Evolutionary conservation across 2,888 invertebrate genomes (phyloP).

Genomic region (Harpagoxenus sublaevis): DNA sequence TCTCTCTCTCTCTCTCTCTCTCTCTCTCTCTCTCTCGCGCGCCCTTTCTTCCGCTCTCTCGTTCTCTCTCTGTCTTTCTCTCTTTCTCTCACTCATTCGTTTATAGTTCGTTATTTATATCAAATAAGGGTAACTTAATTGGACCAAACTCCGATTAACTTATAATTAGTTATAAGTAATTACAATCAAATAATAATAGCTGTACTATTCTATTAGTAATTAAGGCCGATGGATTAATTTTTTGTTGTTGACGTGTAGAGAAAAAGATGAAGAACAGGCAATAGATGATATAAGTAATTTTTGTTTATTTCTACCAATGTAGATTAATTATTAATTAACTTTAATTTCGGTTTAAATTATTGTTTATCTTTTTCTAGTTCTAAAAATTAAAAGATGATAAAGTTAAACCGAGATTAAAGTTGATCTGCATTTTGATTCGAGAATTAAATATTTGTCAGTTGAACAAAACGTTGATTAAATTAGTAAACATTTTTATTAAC

Average conservation of each 20-base stretch:
- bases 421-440: too few relatives aligned
- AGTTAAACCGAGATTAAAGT: too few relatives aligned
- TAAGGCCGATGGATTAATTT: too few relatives aligned
- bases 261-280: too few relatives aligned
- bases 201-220: neutral
- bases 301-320: too few relatives aligned
- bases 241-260: too few relatives aligned
- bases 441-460: neutral
- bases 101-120: slow-evolving; percentile 11
- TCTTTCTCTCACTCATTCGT: neutral
- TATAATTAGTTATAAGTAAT: neutral
- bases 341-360: too few relatives aligned
- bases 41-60: neutral
- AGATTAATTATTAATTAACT: neutral
- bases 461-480: neutral
- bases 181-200: neutral
- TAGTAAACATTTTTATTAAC: neutral
- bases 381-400: too few relatives aligned
- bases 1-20: neutral
- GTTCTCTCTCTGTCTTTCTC: neutral
- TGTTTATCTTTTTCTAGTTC: too few relatives aligned
- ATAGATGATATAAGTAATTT: too few relatives aligned
- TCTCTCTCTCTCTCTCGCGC: too few relatives aligned
- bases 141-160: neutral
- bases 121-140: neutral